Percentiles rank a stretch among this genome's conserved stretches.
These are phyloP conservation scores for Fringilla coelebs DNA, from an alignment of 2,797 vertebrate genomes.

Conservation along the genomic window DNA sequence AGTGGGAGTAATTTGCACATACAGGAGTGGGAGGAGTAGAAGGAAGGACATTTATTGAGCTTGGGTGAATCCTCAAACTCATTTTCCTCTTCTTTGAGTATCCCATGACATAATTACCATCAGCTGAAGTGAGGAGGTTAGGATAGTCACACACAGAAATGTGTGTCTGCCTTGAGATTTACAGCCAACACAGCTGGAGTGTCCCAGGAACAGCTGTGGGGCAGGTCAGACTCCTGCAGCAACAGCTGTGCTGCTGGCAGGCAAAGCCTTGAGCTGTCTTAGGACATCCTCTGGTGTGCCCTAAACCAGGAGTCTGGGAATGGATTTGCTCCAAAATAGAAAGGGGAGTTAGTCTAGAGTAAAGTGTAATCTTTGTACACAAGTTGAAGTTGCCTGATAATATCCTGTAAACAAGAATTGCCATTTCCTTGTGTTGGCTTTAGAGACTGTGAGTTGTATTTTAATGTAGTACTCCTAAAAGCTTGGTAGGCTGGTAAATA, in stretches of 20 bases:
- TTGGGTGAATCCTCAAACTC: background rate
- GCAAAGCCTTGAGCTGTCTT: background rate
- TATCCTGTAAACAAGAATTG: background rate
- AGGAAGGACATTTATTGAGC: background rate
- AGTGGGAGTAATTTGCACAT: background rate
- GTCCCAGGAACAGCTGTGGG: background rate
- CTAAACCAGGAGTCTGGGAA: background rate
- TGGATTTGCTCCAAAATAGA: background rate
- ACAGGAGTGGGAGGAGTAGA: background rate
- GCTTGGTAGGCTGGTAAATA: background rate
- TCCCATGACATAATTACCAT: background rate
- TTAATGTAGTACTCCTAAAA: background rate
- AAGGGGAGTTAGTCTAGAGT: background rate
- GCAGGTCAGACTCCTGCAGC: background rate
- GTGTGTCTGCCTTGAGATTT: background rate
- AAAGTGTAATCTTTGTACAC: accelerated
- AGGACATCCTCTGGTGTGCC: background rate
- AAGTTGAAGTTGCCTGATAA: background rate
- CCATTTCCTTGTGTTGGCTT: background rate
- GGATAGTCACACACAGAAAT: background rate
- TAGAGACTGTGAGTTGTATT: background rate
- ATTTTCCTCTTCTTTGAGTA: background rate
- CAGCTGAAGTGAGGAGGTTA: background rate
- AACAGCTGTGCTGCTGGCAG: background rate
- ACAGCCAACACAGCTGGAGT: accelerated